phyloP scores from a whole-genome alignment of 2,888 invertebrate genomes.

The Nemoura dubitans region DNA sequence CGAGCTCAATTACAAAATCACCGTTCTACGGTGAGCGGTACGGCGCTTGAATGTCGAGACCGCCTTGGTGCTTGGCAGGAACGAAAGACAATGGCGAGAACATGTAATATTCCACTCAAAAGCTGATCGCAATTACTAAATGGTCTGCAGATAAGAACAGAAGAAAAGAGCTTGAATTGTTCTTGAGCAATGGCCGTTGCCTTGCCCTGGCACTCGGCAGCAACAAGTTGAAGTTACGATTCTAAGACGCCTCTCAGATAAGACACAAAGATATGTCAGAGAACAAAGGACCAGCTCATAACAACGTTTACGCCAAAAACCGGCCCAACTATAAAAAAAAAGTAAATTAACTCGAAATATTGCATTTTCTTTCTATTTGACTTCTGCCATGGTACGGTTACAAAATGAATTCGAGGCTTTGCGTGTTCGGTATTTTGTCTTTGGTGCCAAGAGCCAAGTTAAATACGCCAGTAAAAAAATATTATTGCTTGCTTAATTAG shows the following conservation, averaged over 20 bases:
- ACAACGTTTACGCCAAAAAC: not conserved
- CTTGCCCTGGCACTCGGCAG: not conserved
- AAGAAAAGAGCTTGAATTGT: not conserved
- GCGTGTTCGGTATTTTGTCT: not conserved
- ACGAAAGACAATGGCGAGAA: not conserved
- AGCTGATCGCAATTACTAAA: slow-evolving; percentile 12
- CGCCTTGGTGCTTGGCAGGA: not conserved
- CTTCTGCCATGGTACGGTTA: not conserved
- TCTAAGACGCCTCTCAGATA: not conserved
- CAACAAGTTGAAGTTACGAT: not conserved
- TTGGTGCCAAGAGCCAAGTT: not conserved
- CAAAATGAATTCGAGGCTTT: not conserved
- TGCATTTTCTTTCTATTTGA: not conserved
- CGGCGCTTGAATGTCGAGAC: not conserved
- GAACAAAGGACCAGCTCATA: not conserved
- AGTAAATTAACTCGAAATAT: not conserved
- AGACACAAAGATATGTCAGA: not conserved
- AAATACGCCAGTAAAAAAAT: not conserved
- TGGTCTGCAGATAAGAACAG: slow-evolving; percentile 12
- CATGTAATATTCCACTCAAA: not conserved
- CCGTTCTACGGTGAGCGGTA: not conserved
- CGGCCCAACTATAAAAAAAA: not conserved
- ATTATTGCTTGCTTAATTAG: not conserved
- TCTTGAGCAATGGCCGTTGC: slow-evolving; percentile 1
- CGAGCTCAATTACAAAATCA: slow-evolving; percentile 12